phyloP scores from a whole-genome alignment of 2,888 invertebrate species.

The Temnothorax ravouxi region DNA sequence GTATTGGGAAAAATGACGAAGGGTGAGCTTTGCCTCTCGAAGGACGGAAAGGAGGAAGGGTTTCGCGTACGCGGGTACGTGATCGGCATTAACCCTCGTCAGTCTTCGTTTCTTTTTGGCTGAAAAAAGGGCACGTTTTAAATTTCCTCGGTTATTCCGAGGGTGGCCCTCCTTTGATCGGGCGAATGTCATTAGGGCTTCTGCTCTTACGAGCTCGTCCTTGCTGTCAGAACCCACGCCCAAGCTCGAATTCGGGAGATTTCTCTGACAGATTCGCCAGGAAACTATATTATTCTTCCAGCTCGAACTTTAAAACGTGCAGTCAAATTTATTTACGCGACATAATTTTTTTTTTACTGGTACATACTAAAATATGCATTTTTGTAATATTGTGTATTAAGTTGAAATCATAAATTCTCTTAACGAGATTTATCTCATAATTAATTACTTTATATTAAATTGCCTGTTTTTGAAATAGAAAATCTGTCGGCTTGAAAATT shows the following conservation, averaged over 20 bases:
- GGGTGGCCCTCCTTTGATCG: slow-evolving; percentile 82
- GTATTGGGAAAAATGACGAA: slow-evolving; percentile 73
- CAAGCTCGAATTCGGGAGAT: slow-evolving; percentile 59
- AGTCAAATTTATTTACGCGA: slow-evolving; percentile 28
- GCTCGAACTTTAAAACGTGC: slow-evolving; percentile 23
- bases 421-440: background rate
- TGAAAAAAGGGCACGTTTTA: slow-evolving; percentile 81
- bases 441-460: background rate
- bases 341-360: background rate
- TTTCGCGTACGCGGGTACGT: slow-evolving; percentile 78
- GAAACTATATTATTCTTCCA: slow-evolving; percentile 41
- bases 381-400: background rate
- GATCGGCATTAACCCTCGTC: slow-evolving; percentile 82
- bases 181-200: slow-evolving; percentile 81
- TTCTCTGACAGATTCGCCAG: slow-evolving; percentile 55
- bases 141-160: slow-evolving; percentile 82
- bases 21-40: slow-evolving; percentile 59
- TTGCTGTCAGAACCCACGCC: slow-evolving; percentile 45
- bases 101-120: slow-evolving; percentile 77
- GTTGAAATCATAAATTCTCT: background rate
- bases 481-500: background rate
- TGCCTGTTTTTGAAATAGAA: background rate
- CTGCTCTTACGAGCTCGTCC: slow-evolving; percentile 64
- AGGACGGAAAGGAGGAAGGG: slow-evolving; percentile 60
- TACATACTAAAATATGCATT: too few species aligned